A percentile compares a stretch with the other conserved stretches of the same genome.
Conservation (phyloP, 2,797 vertebrate species). For the Chaunax sp. region DNA sequence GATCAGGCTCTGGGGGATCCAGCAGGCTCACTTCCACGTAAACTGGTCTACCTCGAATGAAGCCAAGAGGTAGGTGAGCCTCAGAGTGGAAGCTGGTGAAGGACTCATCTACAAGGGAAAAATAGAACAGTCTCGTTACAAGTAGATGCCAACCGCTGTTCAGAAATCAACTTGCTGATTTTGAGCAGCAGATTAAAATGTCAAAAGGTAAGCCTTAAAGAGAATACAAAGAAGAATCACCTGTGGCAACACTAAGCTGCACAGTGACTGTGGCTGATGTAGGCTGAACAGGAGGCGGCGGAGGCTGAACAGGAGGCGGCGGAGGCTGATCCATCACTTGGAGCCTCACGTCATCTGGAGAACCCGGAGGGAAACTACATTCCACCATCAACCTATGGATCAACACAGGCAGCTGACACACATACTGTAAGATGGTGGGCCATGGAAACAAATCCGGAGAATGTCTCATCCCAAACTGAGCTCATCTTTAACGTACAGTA, state of each 20-base stretch:
- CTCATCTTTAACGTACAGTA: no score
- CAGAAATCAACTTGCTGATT: neutral
- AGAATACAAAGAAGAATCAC: conserved; percentile 33
- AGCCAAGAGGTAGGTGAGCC: conserved; percentile 60
- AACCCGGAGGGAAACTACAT: conserved; percentile 41
- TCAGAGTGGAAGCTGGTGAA: conserved; percentile 64
- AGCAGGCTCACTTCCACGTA: conserved; percentile 66
- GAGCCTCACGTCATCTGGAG: conserved; percentile 40
- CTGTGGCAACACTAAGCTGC: conserved; percentile 64
- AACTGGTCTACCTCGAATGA: conserved; percentile 39
- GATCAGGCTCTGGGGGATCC: conserved; percentile 37
- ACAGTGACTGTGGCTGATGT: conserved; percentile 17
- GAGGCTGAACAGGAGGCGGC: conserved; percentile 4
- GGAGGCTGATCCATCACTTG: conserved; percentile 24
- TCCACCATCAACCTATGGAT: conserved; percentile 55
- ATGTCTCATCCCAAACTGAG: neutral
- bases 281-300: conserved; percentile 4
- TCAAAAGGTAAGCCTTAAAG: conserved; percentile 3
- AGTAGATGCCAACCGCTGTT: neutral
- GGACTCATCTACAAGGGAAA: conserved; percentile 53
- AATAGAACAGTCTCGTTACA: neutral
- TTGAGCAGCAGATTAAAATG: neutral
- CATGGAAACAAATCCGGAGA: neutral
- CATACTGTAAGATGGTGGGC: neutral
- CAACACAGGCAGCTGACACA: neutral